These are phyloP conservation scores for Pocillopora damicornis DNA, from an alignment of 64 coral and sea anemone species.

Conservation along the genomic window DNA sequence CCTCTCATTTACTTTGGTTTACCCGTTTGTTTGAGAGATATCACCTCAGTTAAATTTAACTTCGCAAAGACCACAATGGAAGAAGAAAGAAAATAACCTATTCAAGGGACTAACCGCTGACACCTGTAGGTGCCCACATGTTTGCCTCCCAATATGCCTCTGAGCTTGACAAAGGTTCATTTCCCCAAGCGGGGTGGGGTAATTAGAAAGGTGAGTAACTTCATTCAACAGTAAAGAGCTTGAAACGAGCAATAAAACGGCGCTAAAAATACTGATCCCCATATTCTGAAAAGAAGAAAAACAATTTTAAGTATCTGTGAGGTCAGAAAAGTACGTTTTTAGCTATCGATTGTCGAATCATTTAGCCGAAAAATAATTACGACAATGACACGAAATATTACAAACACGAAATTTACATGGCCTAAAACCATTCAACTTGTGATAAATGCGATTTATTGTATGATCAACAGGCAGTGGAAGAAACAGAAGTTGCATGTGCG, in stretches of 20 bases:
- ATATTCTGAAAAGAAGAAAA: background rate
- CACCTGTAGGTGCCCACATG: constrained; percentile 8
- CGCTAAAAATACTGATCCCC: background rate
- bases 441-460: no score
- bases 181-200: background rate
- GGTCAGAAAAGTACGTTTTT: no score
- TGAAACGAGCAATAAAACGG: background rate
- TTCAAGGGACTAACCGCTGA: background rate
- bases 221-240: constrained; percentile 11
- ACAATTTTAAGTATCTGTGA: background rate
- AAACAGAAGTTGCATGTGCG: no score
- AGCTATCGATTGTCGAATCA: no score
- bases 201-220: background rate
- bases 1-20: no score
- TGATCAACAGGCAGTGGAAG: no score
- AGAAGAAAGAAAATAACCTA: background rate
- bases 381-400: no score
- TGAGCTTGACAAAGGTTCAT: background rate
- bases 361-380: no score
- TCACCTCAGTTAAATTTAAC: no score
- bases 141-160: background rate
- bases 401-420: no score
- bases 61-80: background rate
- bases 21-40: no score
- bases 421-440: no score